phyloP scores from a whole-genome alignment of 2,113 vertebrate species.

The Scolopax mira region DNA sequence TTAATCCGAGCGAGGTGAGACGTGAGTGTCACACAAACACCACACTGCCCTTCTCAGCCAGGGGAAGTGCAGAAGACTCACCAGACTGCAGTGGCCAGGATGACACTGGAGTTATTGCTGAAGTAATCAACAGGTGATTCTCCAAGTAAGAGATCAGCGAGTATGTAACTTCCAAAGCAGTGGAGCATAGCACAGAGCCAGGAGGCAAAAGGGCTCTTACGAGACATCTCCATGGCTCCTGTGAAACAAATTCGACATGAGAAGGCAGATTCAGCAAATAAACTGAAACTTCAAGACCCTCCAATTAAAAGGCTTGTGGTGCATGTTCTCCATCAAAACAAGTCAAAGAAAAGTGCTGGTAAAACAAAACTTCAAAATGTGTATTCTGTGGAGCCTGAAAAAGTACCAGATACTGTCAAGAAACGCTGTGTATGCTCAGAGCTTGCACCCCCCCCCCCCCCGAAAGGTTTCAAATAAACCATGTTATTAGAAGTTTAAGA shows the following conservation, averaged over 20 bases:
- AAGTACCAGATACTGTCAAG: background rate
- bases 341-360: background rate
- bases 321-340: background rate
- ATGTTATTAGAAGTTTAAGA: background rate
- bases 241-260: background rate
- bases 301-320: background rate
- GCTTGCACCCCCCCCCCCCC: background rate
- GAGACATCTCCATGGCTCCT: constrained; percentile 93
- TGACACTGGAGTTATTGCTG: constrained; percentile 92
- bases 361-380: background rate
- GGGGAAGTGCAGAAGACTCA: constrained; percentile 64
- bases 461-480: rapidly evolving
- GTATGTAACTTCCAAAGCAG: constrained; percentile 96
- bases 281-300: background rate
- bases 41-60: background rate
- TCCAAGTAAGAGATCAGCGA: constrained; percentile 91
- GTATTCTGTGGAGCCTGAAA: background rate
- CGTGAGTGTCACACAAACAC: background rate
- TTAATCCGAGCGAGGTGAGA: background rate
- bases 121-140: constrained; percentile 87
- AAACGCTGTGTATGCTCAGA: background rate
- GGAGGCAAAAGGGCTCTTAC: constrained; percentile 89
- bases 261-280: background rate
- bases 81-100: constrained; percentile 94
- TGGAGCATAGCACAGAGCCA: constrained; percentile 98